phyloP scores from a whole-genome alignment of 2,888 invertebrate species.

The Mimas tiliae region DNA sequence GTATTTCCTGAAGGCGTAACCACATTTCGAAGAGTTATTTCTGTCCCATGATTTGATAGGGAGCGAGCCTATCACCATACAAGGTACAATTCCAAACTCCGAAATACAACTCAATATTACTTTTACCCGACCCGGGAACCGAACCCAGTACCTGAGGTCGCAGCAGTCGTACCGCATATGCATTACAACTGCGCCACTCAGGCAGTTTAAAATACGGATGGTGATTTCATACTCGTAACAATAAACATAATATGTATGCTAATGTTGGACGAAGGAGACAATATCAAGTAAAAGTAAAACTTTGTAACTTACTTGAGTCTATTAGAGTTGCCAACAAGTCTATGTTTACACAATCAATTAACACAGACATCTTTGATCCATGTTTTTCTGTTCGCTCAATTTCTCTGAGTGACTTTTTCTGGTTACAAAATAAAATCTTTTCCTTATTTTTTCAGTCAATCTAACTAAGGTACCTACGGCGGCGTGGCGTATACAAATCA shows the following conservation, averaged over 20 bases:
- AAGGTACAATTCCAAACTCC: too few relatives aligned
- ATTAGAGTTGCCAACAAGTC: slow-evolving; percentile 9
- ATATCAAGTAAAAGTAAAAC: not conserved
- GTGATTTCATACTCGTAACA: not conserved
- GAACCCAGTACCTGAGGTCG: too few relatives aligned
- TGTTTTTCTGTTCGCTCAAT: slow-evolving; percentile 5
- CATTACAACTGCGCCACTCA: too few relatives aligned
- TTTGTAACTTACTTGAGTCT: not conserved
- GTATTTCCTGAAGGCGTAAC: too few relatives aligned
- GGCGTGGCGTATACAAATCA: slow-evolving; percentile 10
- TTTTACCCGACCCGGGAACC: too few relatives aligned
- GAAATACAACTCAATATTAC: too few relatives aligned
- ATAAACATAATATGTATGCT: not conserved
- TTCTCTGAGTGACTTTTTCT: not conserved
- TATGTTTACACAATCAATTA: slow-evolving; percentile 18
- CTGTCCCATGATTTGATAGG: too few relatives aligned
- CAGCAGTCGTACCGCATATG: too few relatives aligned
- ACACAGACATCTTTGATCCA: not conserved
- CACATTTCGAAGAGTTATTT: too few relatives aligned
- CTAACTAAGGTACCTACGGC: not conserved
- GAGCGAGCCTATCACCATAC: too few relatives aligned
- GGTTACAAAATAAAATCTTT: not conserved
- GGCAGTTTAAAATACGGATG: too few relatives aligned
- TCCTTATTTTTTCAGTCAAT: not conserved
- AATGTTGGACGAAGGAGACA: not conserved